A percentile compares a stretch with the other conserved stretches of the same genome.
Conservation (phyloP, 2,888 invertebrate species). For the Drosophila ezoana region DNA sequence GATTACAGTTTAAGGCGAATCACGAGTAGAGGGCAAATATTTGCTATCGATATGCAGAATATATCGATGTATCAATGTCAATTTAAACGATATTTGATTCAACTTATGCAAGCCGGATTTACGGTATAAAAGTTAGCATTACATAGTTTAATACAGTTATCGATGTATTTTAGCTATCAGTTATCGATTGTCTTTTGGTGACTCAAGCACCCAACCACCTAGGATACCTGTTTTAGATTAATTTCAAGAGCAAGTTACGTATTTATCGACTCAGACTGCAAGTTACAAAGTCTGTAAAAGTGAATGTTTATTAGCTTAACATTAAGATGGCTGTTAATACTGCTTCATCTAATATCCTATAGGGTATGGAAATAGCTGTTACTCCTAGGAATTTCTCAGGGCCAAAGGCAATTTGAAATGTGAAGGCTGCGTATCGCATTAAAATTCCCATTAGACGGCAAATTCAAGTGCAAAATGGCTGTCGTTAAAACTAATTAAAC, state of each 20-base stretch:
- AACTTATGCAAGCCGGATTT: background rate
- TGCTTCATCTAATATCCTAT: too few relatives aligned
- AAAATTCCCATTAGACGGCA: constrained; percentile 42
- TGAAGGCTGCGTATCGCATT: constrained; percentile 18
- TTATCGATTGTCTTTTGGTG: background rate
- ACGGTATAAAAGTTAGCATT: background rate
- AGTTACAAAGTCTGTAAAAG: too few relatives aligned
- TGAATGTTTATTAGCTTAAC: constrained; percentile 1
- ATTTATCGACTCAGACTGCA: background rate
- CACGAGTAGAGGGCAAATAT: background rate
- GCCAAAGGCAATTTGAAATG: constrained; percentile 14
- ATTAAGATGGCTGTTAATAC: too few relatives aligned
- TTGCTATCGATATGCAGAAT: background rate
- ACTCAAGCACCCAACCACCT: too few relatives aligned
- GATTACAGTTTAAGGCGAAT: background rate
- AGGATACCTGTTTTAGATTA: too few relatives aligned
- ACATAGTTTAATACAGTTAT: background rate
- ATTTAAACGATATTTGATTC: background rate
- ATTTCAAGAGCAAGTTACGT: too few relatives aligned
- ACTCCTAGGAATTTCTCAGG: background rate
- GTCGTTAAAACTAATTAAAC: constrained; percentile 79
- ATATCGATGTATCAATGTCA: background rate
- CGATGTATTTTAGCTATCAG: background rate
- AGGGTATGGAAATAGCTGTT: constrained; percentile 3
- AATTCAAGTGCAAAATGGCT: constrained; percentile 66